Percentiles rank a stretch among this genome's conserved stretches.
Conservation (phyloP, 2,797 vertebrate species). For the Emys orbicularis region DNA sequence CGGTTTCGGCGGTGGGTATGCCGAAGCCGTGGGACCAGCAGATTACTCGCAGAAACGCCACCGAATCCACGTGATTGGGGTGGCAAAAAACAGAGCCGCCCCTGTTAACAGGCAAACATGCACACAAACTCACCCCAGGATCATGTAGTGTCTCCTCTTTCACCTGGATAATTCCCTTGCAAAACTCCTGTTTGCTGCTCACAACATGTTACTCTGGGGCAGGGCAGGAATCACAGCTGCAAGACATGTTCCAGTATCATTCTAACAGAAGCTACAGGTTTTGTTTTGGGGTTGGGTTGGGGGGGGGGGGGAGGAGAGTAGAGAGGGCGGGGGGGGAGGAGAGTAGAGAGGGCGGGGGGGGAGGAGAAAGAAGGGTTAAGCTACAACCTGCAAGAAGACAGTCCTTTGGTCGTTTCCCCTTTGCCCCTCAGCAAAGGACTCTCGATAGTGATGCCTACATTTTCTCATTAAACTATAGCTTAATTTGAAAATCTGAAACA, state of each 20-base stretch:
- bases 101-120: too few relatives aligned
- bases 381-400: conserved; percentile 28
- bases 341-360: too few relatives aligned
- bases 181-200: too few relatives aligned
- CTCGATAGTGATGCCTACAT: background rate
- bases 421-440: background rate
- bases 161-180: too few relatives aligned
- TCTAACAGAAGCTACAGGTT: conserved; percentile 36
- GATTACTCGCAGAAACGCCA: too few relatives aligned
- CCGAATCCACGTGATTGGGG: too few relatives aligned
- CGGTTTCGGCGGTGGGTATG: too few relatives aligned
- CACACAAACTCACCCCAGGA: too few relatives aligned
- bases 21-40: too few relatives aligned
- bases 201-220: too few relatives aligned
- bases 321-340: background rate
- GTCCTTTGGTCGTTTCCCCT: conserved; percentile 28
- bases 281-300: background rate
- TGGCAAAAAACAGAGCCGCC: too few relatives aligned
- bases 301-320: fast-evolving
- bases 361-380: background rate
- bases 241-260: conserved; percentile 61
- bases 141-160: too few relatives aligned
- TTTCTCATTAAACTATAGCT: conserved; percentile 8
- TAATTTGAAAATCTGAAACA: conserved; percentile 28
- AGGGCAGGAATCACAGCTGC: conserved; percentile 1